Conservation (phyloP, 2,113 vertebrate genomes). For the Ammospiza nelsoni region DNA sequence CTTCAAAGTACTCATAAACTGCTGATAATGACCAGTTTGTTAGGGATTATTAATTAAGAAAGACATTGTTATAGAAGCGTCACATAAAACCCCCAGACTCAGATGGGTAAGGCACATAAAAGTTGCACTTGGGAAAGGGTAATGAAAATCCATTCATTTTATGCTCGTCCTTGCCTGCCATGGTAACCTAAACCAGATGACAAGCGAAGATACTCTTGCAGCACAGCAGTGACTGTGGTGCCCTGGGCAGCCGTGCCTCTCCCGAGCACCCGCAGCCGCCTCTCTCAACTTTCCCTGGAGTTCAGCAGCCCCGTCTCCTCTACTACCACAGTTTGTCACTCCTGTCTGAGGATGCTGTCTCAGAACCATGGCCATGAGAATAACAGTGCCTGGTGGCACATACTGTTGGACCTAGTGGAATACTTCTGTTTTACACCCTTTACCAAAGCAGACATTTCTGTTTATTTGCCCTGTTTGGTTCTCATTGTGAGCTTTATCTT, state of each 20-base stretch:
- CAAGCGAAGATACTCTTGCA: accelerated
- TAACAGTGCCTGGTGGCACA: background rate
- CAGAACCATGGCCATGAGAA: accelerated
- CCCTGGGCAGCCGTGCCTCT: background rate
- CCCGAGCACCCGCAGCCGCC: background rate
- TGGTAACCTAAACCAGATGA: background rate
- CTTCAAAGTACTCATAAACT: background rate
- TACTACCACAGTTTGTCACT: accelerated
- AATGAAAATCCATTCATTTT: background rate
- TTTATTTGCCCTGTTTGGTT: slow-evolving; percentile 50
- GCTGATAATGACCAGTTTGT: background rate
- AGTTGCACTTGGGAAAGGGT: background rate
- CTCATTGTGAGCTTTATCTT: slow-evolving; percentile 51
- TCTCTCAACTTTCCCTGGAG: background rate
- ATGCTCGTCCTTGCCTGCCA: background rate
- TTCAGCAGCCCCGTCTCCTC: background rate
- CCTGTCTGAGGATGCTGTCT: background rate
- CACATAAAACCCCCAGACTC: background rate
- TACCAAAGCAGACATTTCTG: slow-evolving; percentile 32
- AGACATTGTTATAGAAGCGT: background rate
- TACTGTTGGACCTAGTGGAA: background rate
- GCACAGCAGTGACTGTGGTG: accelerated
- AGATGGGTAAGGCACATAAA: background rate
- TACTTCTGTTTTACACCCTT: background rate
- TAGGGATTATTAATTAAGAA: slow-evolving; percentile 3